Conservation (phyloP, 2,888 invertebrate genomes). For the Lymantria dispar region DNA sequence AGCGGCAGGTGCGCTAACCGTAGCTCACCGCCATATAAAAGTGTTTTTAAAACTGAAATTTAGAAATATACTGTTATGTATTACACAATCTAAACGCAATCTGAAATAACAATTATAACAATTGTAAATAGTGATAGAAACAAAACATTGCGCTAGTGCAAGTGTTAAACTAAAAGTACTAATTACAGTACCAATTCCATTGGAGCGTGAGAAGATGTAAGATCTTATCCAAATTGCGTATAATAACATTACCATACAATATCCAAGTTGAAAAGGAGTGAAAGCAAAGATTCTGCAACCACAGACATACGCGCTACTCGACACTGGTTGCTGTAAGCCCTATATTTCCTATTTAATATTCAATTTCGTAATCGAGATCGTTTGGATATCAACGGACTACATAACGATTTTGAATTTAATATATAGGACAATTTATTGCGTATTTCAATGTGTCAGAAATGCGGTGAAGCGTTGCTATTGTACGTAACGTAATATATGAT, state of each 20-base stretch:
- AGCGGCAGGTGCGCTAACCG: no score
- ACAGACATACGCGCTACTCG: conserved; percentile 23
- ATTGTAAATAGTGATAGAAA: conserved; percentile 35
- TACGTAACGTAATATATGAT: background rate
- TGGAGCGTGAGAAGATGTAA: conserved; percentile 59
- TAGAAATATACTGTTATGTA: background rate
- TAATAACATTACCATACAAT: conserved; percentile 59
- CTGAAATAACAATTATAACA: conserved; percentile 27
- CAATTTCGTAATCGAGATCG: conserved; percentile 54
- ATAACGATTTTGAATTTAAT: conserved; percentile 22
- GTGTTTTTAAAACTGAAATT: no score
- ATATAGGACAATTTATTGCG: conserved; percentile 15
- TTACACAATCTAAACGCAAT: conserved; percentile 12
- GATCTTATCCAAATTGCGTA: conserved; percentile 49
- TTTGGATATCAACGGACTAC: conserved; percentile 25
- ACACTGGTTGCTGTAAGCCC: conserved; percentile 35
- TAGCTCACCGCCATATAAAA: no score
- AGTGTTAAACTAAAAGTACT: conserved; percentile 40
- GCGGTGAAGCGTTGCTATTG: conserved; percentile 18
- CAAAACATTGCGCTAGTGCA: conserved; percentile 41
- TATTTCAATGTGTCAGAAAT: conserved; percentile 21
- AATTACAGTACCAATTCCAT: conserved; percentile 52
- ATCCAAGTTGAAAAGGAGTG: conserved; percentile 52
- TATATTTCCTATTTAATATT: conserved; percentile 50
- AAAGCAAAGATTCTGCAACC: conserved; percentile 41